A percentile compares a stretch with the other conserved stretches of the same genome.
Evolutionary conservation across 92 coral and sea anemone species (phyloP).

Genomic region (Parazoanthus swiftii): DNA sequence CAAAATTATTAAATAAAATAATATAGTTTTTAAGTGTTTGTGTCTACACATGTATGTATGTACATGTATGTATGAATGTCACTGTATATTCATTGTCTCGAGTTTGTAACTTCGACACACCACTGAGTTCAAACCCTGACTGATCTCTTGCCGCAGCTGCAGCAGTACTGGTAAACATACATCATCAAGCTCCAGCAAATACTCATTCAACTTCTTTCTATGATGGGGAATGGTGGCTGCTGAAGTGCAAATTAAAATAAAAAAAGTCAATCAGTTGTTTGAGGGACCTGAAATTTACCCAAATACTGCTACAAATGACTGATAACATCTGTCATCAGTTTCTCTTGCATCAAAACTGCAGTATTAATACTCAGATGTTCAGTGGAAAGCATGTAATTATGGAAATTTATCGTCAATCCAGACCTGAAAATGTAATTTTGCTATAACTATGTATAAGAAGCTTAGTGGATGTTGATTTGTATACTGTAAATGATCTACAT

Average conservation of each 20-base stretch:
- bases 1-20: too few relatives aligned
- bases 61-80: neutral
- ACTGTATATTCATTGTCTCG: neutral
- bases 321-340: neutral
- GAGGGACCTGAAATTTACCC: neutral
- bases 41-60: neutral
- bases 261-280: neutral
- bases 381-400: too few relatives aligned
- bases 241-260: conserved; percentile 1
- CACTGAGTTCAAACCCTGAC: neutral
- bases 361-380: neutral
- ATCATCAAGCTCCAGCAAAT: neutral
- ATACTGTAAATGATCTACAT: too few relatives aligned
- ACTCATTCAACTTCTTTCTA: neutral
- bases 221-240: neutral
- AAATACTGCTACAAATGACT: neutral
- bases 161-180: neutral
- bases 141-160: neutral
- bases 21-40: too few relatives aligned
- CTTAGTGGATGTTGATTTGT: too few relatives aligned
- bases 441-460: too few relatives aligned
- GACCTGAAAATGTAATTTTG: too few relatives aligned
- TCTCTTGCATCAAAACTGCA: neutral
- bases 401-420: neutral
- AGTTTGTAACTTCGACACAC: conserved; percentile 15